Percentiles rank a stretch among this genome's conserved stretches.
These are phyloP conservation scores for Gopherus flavomarginatus DNA, from an alignment of 2,113 vertebrate species.

Conservation along the genomic window DNA sequence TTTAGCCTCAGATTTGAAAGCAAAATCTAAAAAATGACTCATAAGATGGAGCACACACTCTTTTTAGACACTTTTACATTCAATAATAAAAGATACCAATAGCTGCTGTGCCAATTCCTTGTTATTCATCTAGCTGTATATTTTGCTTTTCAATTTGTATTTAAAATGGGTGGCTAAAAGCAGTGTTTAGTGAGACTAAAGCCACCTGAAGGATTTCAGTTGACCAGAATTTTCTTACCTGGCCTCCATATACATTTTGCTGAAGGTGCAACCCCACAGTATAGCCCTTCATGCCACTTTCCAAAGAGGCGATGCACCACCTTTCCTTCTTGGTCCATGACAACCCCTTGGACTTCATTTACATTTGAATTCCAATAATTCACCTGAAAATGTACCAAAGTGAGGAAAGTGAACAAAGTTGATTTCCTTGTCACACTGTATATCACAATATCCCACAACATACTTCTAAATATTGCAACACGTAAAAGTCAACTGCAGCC, in stretches of 20 bases:
- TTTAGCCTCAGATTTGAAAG: neutral
- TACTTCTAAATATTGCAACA: neutral
- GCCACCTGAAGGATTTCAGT: neutral
- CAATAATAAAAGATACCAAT: neutral
- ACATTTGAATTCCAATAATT: slow-evolving; percentile 99
- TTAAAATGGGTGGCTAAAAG: neutral
- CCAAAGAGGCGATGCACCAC: slow-evolving; percentile 96
- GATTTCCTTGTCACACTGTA: neutral
- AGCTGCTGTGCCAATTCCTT: neutral
- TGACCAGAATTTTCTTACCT: slow-evolving; percentile 78
- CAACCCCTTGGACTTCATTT: slow-evolving; percentile 96
- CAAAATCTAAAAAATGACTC: neutral
- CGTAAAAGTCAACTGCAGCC: neutral
- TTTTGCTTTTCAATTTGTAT: neutral
- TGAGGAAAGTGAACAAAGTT: neutral
- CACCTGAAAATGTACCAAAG: slow-evolving; percentile 81
- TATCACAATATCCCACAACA: neutral
- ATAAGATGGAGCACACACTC: neutral
- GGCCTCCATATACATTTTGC: slow-evolving; percentile 98
- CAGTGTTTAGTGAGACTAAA: neutral
- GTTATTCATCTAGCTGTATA: neutral
- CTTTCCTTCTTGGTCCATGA: slow-evolving; percentile 98
- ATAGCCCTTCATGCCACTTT: slow-evolving; percentile 98
- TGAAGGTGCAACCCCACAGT: slow-evolving; percentile 94
- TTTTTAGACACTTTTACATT: neutral